phyloP scores from a whole-genome alignment of 2,888 invertebrate species.

The Anaspis maculata region DNA sequence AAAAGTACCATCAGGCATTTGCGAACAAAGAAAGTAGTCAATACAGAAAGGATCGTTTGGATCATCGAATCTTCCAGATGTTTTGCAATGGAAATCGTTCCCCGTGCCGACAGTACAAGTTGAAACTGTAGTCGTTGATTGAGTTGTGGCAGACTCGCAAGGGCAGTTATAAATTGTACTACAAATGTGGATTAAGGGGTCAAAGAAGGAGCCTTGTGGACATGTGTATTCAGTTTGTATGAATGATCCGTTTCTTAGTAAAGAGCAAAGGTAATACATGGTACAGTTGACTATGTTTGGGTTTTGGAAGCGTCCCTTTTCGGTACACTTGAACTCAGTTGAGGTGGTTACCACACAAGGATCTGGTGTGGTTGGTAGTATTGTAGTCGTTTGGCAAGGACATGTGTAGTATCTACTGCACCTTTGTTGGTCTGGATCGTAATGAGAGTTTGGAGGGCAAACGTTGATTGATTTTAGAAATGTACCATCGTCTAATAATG shows the following conservation, averaged over 20 bases:
- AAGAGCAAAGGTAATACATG: not conserved
- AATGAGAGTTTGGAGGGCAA: not conserved
- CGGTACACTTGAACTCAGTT: not conserved
- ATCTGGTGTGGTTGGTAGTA: too few relatives aligned
- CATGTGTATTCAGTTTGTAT: not conserved
- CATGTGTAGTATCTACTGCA: not conserved
- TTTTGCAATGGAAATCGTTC: too few relatives aligned
- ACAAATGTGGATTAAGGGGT: not conserved
- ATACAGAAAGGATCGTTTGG: not conserved
- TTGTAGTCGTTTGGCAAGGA: too few relatives aligned
- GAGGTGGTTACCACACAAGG: too few relatives aligned
- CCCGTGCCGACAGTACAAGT: too few relatives aligned
- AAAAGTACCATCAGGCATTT: not conserved
- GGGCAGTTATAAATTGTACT: not conserved
- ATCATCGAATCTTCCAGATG: not conserved
- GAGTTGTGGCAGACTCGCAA: not conserved
- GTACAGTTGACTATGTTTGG: not conserved
- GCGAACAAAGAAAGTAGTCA: not conserved
- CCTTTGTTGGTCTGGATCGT: not conserved
- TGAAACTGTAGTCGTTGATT: not conserved
- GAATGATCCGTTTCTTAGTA: not conserved
- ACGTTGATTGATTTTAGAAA: not conserved
- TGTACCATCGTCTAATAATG: not conserved
- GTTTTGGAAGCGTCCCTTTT: not conserved
- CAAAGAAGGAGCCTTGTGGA: not conserved